These are phyloP conservation scores for Temnothorax longispinosus DNA, from an alignment of 1,140 invertebrate genomes.

Conservation along the genomic window DNA sequence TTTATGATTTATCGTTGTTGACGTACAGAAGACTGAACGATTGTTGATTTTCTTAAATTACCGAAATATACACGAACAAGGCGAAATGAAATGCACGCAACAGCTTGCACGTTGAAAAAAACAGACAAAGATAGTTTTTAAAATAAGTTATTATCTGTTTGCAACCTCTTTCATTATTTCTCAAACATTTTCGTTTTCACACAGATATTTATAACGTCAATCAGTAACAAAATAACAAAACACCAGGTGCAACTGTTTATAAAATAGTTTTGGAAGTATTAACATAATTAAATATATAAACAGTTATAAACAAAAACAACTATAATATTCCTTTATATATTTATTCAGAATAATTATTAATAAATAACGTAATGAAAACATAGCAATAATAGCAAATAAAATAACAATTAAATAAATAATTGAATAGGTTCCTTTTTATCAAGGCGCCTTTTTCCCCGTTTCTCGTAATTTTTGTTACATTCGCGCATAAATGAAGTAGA, in stretches of 20 bases:
- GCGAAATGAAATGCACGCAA: not conserved
- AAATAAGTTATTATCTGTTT: not conserved
- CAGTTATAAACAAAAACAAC: not conserved
- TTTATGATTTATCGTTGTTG: conserved; percentile 45
- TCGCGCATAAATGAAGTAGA: not conserved
- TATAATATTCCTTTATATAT: not conserved
- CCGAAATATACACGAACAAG: not conserved
- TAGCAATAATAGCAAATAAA: not conserved
- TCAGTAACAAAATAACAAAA: not conserved
- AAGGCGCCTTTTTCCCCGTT: not conserved
- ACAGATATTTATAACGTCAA: not conserved
- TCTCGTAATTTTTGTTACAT: not conserved
- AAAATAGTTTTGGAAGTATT: not conserved
- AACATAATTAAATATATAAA: not conserved
- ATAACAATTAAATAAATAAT: conserved; percentile 6
- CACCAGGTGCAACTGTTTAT: not conserved
- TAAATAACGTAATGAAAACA: not conserved
- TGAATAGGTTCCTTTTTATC: not conserved
- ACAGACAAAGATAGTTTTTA: not conserved
- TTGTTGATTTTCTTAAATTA: conserved; percentile 55
- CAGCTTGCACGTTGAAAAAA: not conserved
- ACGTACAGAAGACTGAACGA: conserved; percentile 4
- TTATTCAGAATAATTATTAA: not conserved
- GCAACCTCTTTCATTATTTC: not conserved
- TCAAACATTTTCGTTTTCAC: not conserved